A percentile compares a stretch with the other conserved stretches of the same genome.
Evolutionary conservation across 2,888 invertebrate species (phyloP).

Genomic region (Temnothorax rugatulus): DNA sequence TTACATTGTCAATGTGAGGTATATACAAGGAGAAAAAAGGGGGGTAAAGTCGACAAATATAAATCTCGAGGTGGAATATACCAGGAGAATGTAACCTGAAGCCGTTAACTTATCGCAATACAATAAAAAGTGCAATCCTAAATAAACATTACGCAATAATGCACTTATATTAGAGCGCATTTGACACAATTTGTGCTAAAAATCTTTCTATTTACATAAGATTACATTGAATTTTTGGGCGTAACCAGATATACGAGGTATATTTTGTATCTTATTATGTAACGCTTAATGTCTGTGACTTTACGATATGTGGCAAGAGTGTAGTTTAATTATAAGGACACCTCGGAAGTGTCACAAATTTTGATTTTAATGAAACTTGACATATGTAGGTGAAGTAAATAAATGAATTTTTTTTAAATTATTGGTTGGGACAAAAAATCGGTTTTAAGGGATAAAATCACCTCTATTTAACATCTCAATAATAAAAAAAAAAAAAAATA

Average conservation of each 20-base stretch:
- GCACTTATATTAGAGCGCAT: neutral
- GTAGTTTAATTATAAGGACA: too few species aligned
- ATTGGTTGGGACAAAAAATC: too few species aligned
- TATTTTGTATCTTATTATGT: neutral
- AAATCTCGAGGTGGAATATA: neutral
- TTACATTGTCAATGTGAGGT: conserved; percentile 3
- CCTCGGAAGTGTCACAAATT: neutral
- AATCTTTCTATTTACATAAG: neutral
- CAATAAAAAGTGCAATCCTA: neutral
- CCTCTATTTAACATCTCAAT: too few species aligned
- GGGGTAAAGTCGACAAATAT: neutral
- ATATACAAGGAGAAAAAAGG: conserved; percentile 11
- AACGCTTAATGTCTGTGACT: too few species aligned
- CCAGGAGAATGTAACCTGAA: neutral
- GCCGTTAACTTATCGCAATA: neutral
- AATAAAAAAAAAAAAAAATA: too few species aligned
- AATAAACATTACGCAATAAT: neutral
- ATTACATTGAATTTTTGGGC: neutral
- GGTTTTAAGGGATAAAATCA: too few species aligned
- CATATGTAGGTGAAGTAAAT: too few species aligned
- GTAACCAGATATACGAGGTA: neutral
- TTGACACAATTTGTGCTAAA: neutral
- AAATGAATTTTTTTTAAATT: too few species aligned
- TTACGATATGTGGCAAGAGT: too few species aligned
- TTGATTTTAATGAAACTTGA: neutral